A percentile compares a stretch with the other conserved stretches of the same genome.
Evolutionary conservation across 92 coral and sea anemone species (phyloP).

Genomic region (Metridium senile): DNA sequence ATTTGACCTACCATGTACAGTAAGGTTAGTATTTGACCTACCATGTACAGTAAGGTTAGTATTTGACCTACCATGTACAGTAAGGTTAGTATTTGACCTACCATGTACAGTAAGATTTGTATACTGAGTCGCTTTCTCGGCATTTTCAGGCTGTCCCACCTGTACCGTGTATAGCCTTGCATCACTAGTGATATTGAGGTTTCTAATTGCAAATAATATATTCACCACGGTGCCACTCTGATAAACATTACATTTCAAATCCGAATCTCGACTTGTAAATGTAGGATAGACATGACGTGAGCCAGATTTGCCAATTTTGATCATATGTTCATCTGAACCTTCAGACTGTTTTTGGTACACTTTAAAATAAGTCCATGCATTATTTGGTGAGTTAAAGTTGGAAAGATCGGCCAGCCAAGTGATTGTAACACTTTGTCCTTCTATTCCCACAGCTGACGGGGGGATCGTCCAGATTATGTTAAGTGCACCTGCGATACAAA

Average conservation of each 20-base stretch:
- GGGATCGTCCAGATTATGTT: not conserved
- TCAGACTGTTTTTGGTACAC: not conserved
- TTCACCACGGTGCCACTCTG: not conserved
- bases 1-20: too few relatives aligned
- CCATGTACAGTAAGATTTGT: not conserved
- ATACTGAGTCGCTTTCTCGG: not conserved
- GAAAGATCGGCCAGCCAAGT: conserved; percentile 5
- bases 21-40: too few relatives aligned
- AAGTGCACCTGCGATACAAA: not conserved
- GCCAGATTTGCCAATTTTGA: not conserved
- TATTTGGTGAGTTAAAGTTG: not conserved
- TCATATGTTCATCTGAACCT: not conserved
- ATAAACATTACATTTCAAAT: not conserved
- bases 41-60: too few relatives aligned
- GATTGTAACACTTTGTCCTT: not conserved
- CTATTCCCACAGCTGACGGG: not conserved
- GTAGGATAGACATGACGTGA: not conserved
- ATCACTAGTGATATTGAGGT: not conserved
- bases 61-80: too few relatives aligned
- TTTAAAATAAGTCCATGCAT: not conserved
- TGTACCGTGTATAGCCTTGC: not conserved
- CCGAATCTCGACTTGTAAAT: not conserved
- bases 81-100: too few relatives aligned
- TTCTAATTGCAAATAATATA: not conserved
- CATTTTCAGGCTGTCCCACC: not conserved